These are phyloP conservation scores for Chelidonichthys spinosus DNA, from an alignment of 2,797 vertebrate species.

Conservation along the genomic window DNA sequence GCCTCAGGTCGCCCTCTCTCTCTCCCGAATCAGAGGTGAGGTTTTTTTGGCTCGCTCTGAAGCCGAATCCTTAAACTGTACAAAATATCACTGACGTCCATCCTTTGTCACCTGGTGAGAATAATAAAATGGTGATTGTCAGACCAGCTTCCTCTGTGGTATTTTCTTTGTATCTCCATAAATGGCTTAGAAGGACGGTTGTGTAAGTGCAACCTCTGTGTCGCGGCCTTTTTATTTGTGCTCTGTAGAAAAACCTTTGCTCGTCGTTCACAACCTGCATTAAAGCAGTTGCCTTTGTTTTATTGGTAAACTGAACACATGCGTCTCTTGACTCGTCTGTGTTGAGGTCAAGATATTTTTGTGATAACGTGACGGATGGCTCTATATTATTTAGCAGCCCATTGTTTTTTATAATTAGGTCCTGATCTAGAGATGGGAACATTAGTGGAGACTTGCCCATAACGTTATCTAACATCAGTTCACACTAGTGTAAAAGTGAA, in stretches of 20 bases:
- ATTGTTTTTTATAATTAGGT: conserved; percentile 50
- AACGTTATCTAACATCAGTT: conserved; percentile 42
- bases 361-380: conserved; percentile 62
- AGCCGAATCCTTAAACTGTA: conserved; percentile 75
- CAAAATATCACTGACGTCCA: conserved; percentile 79
- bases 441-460: conserved; percentile 33
- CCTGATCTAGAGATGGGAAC: conserved; percentile 61
- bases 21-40: conserved; percentile 67
- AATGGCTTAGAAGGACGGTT: conserved; percentile 86
- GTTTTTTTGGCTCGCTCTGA: conserved; percentile 63
- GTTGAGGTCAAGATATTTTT: conserved; percentile 40
- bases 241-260: conserved; percentile 70
- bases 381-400: conserved; percentile 69
- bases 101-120: conserved; percentile 73
- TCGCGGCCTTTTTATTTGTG: conserved; percentile 75
- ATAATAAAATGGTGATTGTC: conserved; percentile 85
- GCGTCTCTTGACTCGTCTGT: conserved; percentile 43
- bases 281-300: conserved; percentile 49
- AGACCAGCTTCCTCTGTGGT: conserved; percentile 82
- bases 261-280: conserved; percentile 39
- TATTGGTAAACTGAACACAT: conserved; percentile 62
- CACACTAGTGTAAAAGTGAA: conserved; percentile 65
- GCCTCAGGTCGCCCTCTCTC: conserved; percentile 60
- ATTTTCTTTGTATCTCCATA: conserved; percentile 78
- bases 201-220: conserved; percentile 79